Conservation (phyloP, 2,113 vertebrate genomes). For the Cynopterus brachyotis region DNA sequence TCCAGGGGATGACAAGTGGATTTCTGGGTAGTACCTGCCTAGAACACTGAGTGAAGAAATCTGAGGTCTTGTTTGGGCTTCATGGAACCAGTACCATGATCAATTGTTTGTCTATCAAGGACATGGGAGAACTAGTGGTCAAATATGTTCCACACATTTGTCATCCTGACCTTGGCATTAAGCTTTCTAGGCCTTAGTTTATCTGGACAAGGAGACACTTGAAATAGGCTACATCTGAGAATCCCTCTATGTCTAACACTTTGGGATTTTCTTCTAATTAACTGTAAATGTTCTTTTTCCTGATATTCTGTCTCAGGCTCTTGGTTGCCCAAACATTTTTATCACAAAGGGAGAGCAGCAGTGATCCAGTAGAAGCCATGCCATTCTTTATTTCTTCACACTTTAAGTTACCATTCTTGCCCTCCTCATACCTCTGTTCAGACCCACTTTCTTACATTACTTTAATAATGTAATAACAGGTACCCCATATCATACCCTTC, state of each 20-base stretch:
- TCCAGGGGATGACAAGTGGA: neutral
- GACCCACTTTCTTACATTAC: neutral
- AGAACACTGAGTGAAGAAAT: neutral
- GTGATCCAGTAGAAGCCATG: neutral
- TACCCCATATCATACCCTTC: neutral
- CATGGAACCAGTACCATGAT: neutral
- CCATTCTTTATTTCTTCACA: neutral
- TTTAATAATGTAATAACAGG: neutral
- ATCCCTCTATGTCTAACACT: neutral
- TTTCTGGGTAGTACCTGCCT: neutral
- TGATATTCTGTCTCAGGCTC: neutral
- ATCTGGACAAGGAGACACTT: neutral
- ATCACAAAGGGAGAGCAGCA: neutral
- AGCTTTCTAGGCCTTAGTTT: neutral
- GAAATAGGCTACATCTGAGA: neutral
- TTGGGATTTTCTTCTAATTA: neutral
- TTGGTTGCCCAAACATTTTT: neutral
- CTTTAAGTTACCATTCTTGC: neutral
- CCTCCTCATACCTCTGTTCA: neutral
- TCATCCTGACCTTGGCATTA: neutral
- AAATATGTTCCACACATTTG: neutral
- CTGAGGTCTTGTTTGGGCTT: neutral
- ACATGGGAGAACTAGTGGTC: neutral
- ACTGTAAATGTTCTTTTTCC: neutral
- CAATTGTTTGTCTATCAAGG: neutral